These are phyloP conservation scores for Decapterus maruadsi DNA, from an alignment of 2,797 vertebrate genomes.

Conservation along the genomic window DNA sequence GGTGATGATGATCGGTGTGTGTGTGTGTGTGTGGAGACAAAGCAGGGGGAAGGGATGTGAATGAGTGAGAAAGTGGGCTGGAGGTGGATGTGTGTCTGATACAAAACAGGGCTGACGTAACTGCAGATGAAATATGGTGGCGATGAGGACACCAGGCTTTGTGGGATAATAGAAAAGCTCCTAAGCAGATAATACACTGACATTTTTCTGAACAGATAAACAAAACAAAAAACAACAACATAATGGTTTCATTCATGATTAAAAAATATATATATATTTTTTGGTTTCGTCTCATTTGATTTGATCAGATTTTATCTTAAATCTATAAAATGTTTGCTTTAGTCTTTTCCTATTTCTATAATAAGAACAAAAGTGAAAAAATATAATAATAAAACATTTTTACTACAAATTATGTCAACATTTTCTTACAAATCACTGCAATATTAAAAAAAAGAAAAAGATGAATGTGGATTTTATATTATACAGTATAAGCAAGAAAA, in stretches of 20 bases:
- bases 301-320: background rate
- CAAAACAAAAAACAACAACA: background rate
- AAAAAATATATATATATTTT: background rate
- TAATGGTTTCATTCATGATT: background rate
- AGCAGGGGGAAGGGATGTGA: slow-evolving; percentile 67
- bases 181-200: slow-evolving; percentile 26
- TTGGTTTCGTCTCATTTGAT: background rate
- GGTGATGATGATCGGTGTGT: slow-evolving; percentile 43
- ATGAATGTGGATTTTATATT: background rate
- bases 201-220: slow-evolving; percentile 24
- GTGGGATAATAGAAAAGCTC: slow-evolving; percentile 44
- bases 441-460: background rate
- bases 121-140: slow-evolving; percentile 47
- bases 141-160: slow-evolving; percentile 52
- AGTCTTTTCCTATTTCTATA: background rate
- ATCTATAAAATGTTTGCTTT: background rate
- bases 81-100: slow-evolving; percentile 55
- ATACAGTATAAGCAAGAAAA: background rate
- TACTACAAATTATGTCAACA: background rate
- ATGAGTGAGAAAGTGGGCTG: slow-evolving; percentile 47
- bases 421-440: background rate
- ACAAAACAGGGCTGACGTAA: slow-evolving; percentile 70
- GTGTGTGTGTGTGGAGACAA: slow-evolving; percentile 55
- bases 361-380: too few species aligned
- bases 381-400: background rate